Percentiles rank a stretch among this genome's conserved stretches.
Evolutionary conservation across 2,888 invertebrate genomes (phyloP).

Genomic region (Philereme vetulata): DNA sequence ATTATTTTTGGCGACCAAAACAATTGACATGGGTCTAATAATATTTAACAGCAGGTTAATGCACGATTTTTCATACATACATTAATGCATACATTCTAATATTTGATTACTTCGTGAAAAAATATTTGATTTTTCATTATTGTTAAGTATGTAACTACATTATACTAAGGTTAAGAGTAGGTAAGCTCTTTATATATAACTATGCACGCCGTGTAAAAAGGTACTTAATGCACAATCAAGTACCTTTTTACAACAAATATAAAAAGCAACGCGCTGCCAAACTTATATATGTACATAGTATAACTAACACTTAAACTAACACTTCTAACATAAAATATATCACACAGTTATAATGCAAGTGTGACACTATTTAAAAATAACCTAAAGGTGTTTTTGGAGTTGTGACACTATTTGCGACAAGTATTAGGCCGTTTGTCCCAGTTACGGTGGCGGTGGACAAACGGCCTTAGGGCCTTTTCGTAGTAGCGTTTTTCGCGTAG

Average conservation of each 20-base stretch:
- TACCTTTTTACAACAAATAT: constrained; percentile 53
- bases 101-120: constrained; percentile 20
- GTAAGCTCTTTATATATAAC: constrained; percentile 23
- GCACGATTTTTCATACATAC: constrained; percentile 1
- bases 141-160: no score
- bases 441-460: no score
- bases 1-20: no score
- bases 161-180: constrained; percentile 29
- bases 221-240: constrained; percentile 63
- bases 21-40: no score
- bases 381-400: background rate
- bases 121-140: constrained; percentile 24
- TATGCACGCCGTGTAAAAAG: constrained; percentile 49
- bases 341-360: constrained; percentile 5
- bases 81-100: constrained; percentile 6
- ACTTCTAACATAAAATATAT: background rate
- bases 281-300: constrained; percentile 45
- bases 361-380: constrained; percentile 4
- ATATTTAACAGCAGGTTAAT: background rate
- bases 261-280: constrained; percentile 33
- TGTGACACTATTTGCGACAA: background rate
- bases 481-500: no score
- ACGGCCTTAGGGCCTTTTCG: no score
- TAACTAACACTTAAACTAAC: constrained; percentile 26
- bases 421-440: no score